A percentile compares a stretch with the other conserved stretches of the same genome.
phyloP scores from a whole-genome alignment of 2,113 vertebrate species.

The Falco punctatus region DNA sequence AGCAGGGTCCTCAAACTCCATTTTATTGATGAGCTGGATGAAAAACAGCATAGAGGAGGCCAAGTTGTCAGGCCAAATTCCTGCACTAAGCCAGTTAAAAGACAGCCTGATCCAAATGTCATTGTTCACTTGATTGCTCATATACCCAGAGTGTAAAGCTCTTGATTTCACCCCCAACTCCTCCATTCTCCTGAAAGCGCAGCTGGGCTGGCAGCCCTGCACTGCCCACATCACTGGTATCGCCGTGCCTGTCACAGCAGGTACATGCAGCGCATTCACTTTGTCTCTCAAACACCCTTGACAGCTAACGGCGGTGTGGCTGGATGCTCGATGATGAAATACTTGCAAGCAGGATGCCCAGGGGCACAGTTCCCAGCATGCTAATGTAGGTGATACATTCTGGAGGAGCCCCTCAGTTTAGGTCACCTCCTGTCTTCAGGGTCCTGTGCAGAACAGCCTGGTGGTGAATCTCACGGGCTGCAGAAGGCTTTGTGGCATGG shows the following conservation, averaged over 20 bases:
- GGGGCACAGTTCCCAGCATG: background rate
- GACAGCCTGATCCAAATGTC: background rate
- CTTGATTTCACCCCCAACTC: background rate
- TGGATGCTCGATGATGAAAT: background rate
- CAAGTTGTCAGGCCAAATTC: background rate
- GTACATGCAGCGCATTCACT: background rate
- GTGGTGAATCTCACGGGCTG: background rate
- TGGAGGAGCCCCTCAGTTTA: background rate
- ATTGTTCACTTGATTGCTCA: background rate
- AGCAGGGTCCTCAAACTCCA: background rate
- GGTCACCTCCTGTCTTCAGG: background rate
- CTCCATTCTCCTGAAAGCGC: background rate
- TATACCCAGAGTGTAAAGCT: background rate
- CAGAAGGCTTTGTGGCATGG: background rate
- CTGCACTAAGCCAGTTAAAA: background rate
- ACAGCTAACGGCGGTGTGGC: background rate
- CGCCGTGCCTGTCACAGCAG: constrained; percentile 11
- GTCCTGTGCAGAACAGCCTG: fast-evolving
- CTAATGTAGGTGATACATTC: background rate
- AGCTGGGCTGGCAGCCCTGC: constrained; percentile 24
- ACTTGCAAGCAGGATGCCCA: background rate
- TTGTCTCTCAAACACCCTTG: background rate
- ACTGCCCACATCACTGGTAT: fast-evolving
- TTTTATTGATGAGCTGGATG: background rate
- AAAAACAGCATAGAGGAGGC: background rate